phyloP scores from a whole-genome alignment of 2,797 vertebrate genomes.

The Glyptemys insculpta region DNA sequence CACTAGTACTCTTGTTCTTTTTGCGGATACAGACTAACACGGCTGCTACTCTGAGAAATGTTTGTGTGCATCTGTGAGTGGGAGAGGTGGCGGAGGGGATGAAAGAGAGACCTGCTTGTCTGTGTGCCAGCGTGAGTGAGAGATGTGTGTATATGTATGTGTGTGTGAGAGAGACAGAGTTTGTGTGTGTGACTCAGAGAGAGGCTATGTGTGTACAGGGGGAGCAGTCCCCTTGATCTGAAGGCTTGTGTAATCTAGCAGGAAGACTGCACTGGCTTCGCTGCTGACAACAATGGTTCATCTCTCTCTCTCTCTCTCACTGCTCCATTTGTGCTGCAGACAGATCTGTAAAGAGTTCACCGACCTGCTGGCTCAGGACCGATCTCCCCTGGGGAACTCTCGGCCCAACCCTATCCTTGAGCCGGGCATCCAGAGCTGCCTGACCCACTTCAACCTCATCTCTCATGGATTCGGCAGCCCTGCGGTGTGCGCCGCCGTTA shows the following conservation, averaged over 20 bases:
- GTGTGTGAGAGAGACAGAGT: neutral
- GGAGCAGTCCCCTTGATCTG: neutral
- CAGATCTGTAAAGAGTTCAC: conserved; percentile 99
- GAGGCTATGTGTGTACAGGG: accelerated
- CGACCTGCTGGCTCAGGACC: conserved; percentile 99
- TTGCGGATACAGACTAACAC: too few relatives aligned
- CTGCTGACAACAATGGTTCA: conserved; percentile 40
- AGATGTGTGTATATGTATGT: too few relatives aligned
- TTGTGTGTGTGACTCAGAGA: neutral
- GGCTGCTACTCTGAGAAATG: too few relatives aligned
- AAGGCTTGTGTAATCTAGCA: neutral
- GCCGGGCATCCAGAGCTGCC: conserved; percentile 99
- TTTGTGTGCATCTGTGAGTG: neutral
- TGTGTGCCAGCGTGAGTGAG: neutral
- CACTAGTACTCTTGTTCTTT: too few relatives aligned
- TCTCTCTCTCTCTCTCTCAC: conserved; percentile 44
- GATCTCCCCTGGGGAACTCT: conserved; percentile 97
- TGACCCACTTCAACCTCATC: conserved; percentile 99
- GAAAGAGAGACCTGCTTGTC: accelerated
- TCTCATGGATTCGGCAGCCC: conserved; percentile 99
- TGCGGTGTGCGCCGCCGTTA: conserved; percentile 96
- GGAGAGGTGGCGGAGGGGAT: neutral
- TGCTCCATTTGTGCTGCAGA: conserved; percentile 85
- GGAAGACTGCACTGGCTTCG: neutral
- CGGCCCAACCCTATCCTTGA: conserved; percentile 98